A percentile compares a stretch with the other conserved stretches of the same genome.
These are phyloP conservation scores for Falco naumanni DNA, from an alignment of 2,797 vertebrate species.

Conservation along the genomic window DNA sequence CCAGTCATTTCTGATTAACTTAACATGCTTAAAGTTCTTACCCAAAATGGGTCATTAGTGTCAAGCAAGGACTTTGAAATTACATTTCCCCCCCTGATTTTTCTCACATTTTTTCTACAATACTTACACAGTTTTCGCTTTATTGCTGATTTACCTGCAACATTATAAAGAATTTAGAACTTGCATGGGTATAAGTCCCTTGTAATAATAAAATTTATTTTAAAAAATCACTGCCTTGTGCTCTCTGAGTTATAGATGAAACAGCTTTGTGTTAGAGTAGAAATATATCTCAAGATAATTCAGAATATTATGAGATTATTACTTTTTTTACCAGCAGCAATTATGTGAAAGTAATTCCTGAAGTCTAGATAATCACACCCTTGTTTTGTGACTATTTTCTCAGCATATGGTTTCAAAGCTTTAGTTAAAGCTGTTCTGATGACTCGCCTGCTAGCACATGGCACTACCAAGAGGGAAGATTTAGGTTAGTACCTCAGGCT, in stretches of 20 bases:
- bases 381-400: neutral
- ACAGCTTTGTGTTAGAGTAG: neutral
- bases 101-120: neutral
- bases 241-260: neutral
- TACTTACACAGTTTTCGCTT: neutral
- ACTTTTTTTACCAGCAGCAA: neutral
- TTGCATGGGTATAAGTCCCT: neutral
- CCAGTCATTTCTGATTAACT: neutral
- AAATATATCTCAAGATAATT: neutral
- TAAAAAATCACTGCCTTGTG: neutral
- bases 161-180: neutral
- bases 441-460: neutral
- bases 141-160: neutral
- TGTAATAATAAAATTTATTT: neutral
- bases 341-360: neutral
- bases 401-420: neutral
- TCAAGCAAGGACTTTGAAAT: neutral
- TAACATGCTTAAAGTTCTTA: neutral
- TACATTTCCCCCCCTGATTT: neutral
- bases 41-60: neutral
- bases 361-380: neutral
- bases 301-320: neutral
- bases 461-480: neutral
- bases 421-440: neutral
- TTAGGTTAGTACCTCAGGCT: neutral